Conservation (phyloP, 2,113 vertebrate genomes). For the Varanus komodoensis region DNA sequence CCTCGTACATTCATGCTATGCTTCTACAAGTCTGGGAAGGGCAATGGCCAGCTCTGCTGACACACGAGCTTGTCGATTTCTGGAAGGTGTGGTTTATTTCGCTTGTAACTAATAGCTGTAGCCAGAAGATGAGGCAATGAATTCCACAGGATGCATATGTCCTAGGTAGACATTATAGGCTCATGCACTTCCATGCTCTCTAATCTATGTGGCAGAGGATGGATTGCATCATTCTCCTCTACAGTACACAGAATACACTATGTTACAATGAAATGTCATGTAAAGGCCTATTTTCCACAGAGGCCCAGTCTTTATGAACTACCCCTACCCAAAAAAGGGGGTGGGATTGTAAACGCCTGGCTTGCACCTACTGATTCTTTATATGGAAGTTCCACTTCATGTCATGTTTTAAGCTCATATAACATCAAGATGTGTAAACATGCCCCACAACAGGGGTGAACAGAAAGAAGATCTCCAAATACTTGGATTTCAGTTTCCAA, state of each 20-base stretch:
- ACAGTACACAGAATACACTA: no score
- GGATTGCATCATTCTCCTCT: neutral
- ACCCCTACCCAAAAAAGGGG: neutral
- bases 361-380: no score
- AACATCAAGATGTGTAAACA: no score
- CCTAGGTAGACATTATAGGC: neutral
- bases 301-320: neutral
- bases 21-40: neutral
- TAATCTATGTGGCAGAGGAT: no score
- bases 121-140: neutral
- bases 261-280: neutral
- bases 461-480: no score
- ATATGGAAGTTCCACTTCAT: no score
- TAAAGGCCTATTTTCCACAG: neutral
- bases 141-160: neutral
- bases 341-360: no score
- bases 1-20: neutral
- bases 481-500: no score
- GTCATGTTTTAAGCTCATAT: no score
- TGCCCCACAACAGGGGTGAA: no score
- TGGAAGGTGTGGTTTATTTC: neutral
- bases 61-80: neutral
- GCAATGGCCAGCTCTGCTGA: neutral
- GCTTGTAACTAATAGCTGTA: neutral
- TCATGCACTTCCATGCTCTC: no score